Conservation (phyloP, 2,797 vertebrate genomes). For the Melanotaenia boesemani region DNA sequence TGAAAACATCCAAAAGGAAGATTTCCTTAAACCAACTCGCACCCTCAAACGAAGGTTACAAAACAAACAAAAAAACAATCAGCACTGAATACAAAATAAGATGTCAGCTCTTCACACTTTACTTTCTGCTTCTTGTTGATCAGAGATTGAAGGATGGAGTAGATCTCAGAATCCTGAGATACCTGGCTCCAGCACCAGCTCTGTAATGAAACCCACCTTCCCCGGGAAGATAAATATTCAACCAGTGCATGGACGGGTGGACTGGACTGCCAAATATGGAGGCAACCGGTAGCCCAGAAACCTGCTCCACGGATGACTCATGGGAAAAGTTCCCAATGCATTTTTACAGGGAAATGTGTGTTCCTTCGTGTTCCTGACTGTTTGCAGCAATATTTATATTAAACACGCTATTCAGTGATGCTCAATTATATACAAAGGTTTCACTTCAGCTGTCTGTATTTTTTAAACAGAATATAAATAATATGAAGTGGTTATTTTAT, state of each 20-base stretch:
- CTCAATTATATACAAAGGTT: not conserved
- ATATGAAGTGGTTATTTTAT: not conserved
- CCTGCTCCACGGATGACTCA: conserved; percentile 18
- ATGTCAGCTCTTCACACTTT: not conserved
- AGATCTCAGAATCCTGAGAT: conserved; percentile 67
- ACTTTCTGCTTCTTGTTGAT: not conserved
- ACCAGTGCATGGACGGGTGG: conserved; percentile 89
- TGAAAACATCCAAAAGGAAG: conserved; percentile 73
- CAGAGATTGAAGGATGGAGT: conserved; percentile 87
- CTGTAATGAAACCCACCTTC: conserved; percentile 70
- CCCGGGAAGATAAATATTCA: conserved; percentile 76
- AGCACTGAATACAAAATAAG: not conserved
- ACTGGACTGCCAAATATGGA: conserved; percentile 93
- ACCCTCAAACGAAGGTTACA: conserved; percentile 64
- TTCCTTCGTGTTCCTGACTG: not conserved
- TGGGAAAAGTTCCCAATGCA: conserved; percentile 31
- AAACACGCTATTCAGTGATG: conserved; percentile 5
- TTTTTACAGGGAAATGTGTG: conserved; percentile 20
- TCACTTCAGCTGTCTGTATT: not conserved
- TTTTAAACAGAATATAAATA: not conserved
- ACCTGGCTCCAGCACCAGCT: conserved; percentile 59
- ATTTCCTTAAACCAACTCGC: conserved; percentile 47
- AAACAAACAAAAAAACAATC: conserved; percentile 27
- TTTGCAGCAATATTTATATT: not conserved
- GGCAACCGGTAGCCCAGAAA: conserved; percentile 82